A percentile compares a stretch with the other conserved stretches of the same genome.
Conservation (phyloP, 2,113 vertebrate species). For the Hirundichthys speculiger region DNA sequence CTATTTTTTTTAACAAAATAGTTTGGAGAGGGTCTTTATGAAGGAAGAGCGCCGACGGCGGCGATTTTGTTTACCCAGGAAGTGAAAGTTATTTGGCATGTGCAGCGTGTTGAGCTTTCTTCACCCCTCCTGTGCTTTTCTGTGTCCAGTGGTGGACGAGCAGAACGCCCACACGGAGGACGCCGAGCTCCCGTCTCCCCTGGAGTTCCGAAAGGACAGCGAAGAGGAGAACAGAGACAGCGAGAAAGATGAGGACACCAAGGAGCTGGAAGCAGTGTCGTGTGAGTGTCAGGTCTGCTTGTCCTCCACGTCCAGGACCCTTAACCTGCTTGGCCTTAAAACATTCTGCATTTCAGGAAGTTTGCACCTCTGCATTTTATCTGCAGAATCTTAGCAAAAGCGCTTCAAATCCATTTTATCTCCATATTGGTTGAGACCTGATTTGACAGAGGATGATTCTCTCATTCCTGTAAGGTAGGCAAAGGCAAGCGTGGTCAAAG, state of each 20-base stretch:
- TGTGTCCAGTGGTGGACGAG: slow-evolving; percentile 89
- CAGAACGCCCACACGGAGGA: slow-evolving; percentile 89
- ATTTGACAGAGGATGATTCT: too few species aligned
- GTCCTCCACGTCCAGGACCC: neutral
- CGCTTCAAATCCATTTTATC: too few species aligned
- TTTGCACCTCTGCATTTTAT: too few species aligned
- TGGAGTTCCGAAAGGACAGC: slow-evolving; percentile 86
- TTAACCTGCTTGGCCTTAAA: neutral
- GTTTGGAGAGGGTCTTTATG: neutral
- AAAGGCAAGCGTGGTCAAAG: too few species aligned
- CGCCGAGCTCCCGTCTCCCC: slow-evolving; percentile 79
- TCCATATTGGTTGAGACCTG: too few species aligned
- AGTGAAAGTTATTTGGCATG: neutral
- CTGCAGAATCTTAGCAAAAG: too few species aligned
- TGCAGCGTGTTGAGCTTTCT: too few species aligned
- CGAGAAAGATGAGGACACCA: slow-evolving; percentile 91
- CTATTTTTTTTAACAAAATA: too few species aligned
- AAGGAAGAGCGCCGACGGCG: neutral
- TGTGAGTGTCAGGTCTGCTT: slow-evolving; percentile 81
- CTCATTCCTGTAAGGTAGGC: too few species aligned
- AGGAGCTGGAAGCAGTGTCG: slow-evolving; percentile 82
- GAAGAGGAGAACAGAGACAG: slow-evolving; percentile 90
- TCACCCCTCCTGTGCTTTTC: too few species aligned
- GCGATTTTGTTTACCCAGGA: neutral
- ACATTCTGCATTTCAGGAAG: too few species aligned